Evolutionary conservation across 35 echinoderm and acorn worm species (phyloP).

Genomic region (Apostichopus parvimensis): DNA sequence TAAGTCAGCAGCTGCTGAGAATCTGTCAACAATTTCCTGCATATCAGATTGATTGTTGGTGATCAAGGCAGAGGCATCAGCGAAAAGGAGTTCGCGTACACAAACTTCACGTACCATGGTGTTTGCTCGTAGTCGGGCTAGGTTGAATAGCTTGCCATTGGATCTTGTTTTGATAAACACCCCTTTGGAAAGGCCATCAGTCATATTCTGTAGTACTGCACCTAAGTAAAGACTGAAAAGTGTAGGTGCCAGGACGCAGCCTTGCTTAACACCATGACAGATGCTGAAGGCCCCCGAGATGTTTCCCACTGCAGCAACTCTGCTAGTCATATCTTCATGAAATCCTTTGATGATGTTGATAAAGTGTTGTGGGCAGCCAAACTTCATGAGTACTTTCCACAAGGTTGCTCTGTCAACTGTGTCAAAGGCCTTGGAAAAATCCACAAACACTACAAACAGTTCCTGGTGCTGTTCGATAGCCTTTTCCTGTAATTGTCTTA

Average conservation of each 20-base stretch:
- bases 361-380: slow-evolving; percentile 53
- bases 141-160: slow-evolving; percentile 55
- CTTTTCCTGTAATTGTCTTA: slow-evolving; percentile 58
- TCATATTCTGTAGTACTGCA: slow-evolving; percentile 30
- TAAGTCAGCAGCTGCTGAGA: background rate
- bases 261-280: slow-evolving; percentile 45
- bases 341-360: slow-evolving; percentile 47
- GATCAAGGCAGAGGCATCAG: slow-evolving; percentile 7
- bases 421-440: slow-evolving; percentile 70
- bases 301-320: slow-evolving; percentile 8
- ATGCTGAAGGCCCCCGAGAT: slow-evolving; percentile 33
- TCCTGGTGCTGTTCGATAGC: slow-evolving; percentile 54
- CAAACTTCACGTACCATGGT: slow-evolving; percentile 14
- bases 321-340: slow-evolving; percentile 56
- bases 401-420: slow-evolving; percentile 58
- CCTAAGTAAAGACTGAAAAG: slow-evolving; percentile 49
- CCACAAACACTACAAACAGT: slow-evolving; percentile 50
- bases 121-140: background rate
- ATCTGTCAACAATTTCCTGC: slow-evolving; percentile 20
- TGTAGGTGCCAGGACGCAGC: slow-evolving; percentile 49
- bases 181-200: background rate
- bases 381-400: slow-evolving; percentile 51
- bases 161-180: slow-evolving; percentile 24
- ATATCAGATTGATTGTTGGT: background rate
- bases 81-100: slow-evolving; percentile 20